Percentiles rank a stretch among this genome's conserved stretches.
Evolutionary conservation across 2,113 vertebrate genomes (phyloP).

Genomic region (Isichthys henryi): DNA sequence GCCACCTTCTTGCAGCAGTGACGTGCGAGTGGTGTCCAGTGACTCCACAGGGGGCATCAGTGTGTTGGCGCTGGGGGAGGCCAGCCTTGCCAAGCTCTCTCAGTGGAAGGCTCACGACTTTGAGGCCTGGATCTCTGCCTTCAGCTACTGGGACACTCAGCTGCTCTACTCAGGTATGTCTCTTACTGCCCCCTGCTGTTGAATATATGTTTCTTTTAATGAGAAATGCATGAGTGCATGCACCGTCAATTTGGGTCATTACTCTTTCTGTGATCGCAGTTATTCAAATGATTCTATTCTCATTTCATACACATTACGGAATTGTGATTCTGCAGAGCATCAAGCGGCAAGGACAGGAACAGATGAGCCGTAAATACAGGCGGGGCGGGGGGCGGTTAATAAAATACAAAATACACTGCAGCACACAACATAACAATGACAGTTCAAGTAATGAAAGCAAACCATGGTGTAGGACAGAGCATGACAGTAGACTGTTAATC

Average conservation of each 20-base stretch:
- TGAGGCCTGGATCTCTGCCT: constrained; percentile 92
- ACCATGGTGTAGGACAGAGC: too few relatives aligned
- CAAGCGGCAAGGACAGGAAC: not conserved
- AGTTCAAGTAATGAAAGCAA: not conserved
- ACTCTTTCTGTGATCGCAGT: not conserved
- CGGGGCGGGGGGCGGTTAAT: too few relatives aligned
- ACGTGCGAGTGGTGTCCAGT: constrained; percentile 75
- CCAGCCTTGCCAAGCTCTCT: constrained; percentile 46
- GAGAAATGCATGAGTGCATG: not conserved
- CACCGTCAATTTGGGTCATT: not conserved
- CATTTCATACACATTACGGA: not conserved
- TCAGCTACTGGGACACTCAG: constrained; percentile 87
- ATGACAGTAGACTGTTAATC: too few relatives aligned
- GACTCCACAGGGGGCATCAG: constrained; percentile 80
- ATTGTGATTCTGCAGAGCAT: not conserved
- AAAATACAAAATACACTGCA: not conserved
- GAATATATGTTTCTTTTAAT: not conserved
- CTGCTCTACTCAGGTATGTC: constrained; percentile 79
- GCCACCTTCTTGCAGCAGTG: constrained; percentile 43
- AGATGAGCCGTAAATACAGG: not conserved
- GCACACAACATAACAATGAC: not conserved
- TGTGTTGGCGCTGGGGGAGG: constrained; percentile 60
- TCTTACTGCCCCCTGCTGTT: not conserved
- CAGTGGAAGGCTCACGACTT: constrained; percentile 87
- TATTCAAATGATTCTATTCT: not conserved